Base-by-base conservation (phyloP, 2,888 invertebrate genomes). In the Rhingia campestris region DNA sequence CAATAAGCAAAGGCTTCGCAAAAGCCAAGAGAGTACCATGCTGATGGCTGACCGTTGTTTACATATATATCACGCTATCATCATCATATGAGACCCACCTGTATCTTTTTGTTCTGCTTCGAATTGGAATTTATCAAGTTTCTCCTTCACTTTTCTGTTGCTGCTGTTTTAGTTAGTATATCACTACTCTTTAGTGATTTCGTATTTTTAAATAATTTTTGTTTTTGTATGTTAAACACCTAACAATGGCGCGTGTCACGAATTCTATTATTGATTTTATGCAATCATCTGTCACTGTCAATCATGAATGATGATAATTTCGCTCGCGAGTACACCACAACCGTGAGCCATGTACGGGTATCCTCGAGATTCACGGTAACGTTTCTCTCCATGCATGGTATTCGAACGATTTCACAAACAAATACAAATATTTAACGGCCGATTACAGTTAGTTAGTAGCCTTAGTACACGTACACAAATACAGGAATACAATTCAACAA, bases 301-400 rank as follows among this genome's bases (percentile, higher is more conserved):
- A 63, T 64, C 59, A 39, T 64, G 49, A 22, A 22, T 22, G 47
- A 33, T 7, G 58, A 35, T 22, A 66, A 70, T 72, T 70, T 70
- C 54, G 51, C 64, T 58, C 32, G 33, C 47, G 35, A 72, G 61
- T 33, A 45, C 37, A 56, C 22, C 45, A 37, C 3, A 45, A 58
- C 47, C 54, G 35, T 51, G 70, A 9, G n/a, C 67, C 47, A 9
- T 63, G 49, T 59, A 53, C 59, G 66, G 54, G 49, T 74, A 79
- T 61, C 66, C 64, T 54, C 53, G 64, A 64, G 70, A 51, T 84
- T 80, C 56, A 80, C 14, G 7, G 32, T n/a, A 54, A 64, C 75
- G 70, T 80, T 80, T 80, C 74, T 74, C 59, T 54, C 70, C 80
- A 64, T 84, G 59, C 61, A 80, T 80, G 66, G 63, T 37, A 66